Evolutionary conservation across 2,888 invertebrate species (phyloP).

Genomic region (Dione vanillae): DNA sequence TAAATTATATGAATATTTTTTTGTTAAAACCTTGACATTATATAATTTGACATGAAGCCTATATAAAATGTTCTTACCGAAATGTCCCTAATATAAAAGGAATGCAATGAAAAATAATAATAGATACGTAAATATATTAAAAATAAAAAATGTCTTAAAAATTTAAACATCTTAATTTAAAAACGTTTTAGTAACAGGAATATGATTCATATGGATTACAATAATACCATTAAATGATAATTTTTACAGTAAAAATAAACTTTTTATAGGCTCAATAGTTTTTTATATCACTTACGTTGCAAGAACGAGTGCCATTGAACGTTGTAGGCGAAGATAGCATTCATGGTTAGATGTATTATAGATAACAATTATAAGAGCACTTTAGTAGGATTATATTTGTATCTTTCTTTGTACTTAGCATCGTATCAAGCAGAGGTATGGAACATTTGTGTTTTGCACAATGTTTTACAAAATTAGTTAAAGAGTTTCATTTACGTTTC

Average conservation of each 20-base stretch:
- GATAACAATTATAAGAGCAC: constrained; percentile 11
- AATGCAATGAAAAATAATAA: no score
- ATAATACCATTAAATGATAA: no score
- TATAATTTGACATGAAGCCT: no score
- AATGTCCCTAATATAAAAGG: no score
- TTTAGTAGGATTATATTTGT: constrained; percentile 1
- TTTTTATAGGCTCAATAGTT: not conserved
- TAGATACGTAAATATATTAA: no score
- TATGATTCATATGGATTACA: not conserved
- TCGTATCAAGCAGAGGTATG: not conserved
- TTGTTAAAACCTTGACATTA: no score
- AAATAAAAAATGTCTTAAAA: no score
- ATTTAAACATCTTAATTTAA: not conserved
- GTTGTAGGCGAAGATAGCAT: constrained; percentile 10
- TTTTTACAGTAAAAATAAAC: not conserved
- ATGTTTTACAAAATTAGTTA: not conserved
- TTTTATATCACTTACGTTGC: not conserved
- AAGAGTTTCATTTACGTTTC: no score
- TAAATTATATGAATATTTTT: no score
- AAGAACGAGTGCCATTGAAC: not conserved
- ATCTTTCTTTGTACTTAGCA: not conserved
- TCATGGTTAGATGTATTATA: constrained; percentile 8
- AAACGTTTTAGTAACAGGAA: not conserved
- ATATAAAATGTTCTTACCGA: no score
- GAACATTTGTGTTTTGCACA: not conserved